A percentile compares a stretch with the other conserved stretches of the same genome.
Conservation (phyloP, 2,797 vertebrate genomes). For the Sebastes iracundus region DNA sequence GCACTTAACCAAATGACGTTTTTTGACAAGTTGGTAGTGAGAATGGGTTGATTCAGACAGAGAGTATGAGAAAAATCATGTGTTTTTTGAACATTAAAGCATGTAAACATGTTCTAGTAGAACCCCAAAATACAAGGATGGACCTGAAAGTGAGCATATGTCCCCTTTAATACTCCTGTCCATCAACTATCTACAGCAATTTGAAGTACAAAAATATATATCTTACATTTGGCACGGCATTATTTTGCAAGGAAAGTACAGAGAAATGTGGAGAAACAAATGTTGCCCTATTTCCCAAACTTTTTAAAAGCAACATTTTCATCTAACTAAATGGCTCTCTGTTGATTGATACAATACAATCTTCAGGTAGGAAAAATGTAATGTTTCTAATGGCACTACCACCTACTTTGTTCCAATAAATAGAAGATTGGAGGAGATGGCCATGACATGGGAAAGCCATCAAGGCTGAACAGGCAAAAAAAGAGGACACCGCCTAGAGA, state of each 20-base stretch:
- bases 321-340: background rate
- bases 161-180: background rate
- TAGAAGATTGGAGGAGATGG: too few relatives aligned
- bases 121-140: background rate
- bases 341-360: background rate
- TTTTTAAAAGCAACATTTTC: conserved; percentile 2
- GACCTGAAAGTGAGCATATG: background rate
- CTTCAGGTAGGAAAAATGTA: too few relatives aligned
- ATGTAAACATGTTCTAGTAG: background rate
- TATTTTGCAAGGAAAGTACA: background rate
- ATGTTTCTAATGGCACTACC: background rate
- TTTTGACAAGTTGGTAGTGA: too few relatives aligned
- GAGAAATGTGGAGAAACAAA: background rate
- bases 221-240: background rate
- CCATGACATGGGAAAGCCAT: background rate
- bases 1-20: too few relatives aligned
- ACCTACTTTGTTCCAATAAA: background rate
- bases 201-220: background rate
- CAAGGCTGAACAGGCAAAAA: background rate
- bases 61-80: background rate
- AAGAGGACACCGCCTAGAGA: background rate
- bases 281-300: background rate
- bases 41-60: background rate
- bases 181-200: background rate
- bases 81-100: background rate